Evolutionary conservation across 1,140 invertebrate genomes (phyloP), one percentile per base, ranked within the genome.

Genomic region (Platorchestia sp.): DNA sequence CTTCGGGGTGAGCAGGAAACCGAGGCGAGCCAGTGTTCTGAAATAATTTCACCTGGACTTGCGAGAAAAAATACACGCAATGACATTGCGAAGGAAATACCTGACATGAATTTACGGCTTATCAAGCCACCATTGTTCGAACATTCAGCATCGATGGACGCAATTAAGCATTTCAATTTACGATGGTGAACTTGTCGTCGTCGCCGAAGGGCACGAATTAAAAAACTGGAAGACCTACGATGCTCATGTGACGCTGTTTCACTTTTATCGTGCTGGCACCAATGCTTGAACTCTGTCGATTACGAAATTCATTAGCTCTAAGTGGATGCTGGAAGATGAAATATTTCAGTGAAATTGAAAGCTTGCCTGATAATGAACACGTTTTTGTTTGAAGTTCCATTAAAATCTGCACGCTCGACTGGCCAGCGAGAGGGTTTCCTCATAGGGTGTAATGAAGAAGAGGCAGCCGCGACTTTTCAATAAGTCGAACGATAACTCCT

Each of bases 341-440:
- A 75, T 75, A 75, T 75, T 75, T 75, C 59, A 75, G 14, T 75
- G 59, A 75, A 75, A 75, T 75, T 89, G 87, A 89, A 42, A 89
- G 41, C 43, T 89, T 41, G 43, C 43, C n/a, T 16, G 87, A 89
- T 89, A 89, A 89, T 44, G n/a, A 44, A 89, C 87, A 89, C n/a
- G 87, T 89, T 44, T 89, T 89, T 89, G 87, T 89, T 89, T 89
- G 87, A 89, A 89, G 87, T 89, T 89, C 43, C n/a, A 89, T 41
- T 89, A 89, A 89, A 89, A 89, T 89, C 43, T 42, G 43, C 91
- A 45, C 91, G 43, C 91, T 93, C 45, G 45, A 93, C 41, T 45
- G 45, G 45, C 22, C 91, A 93, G 91, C 45, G 91, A 93, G 44
- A 93, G 91, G 91, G 41, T 93, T 93, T 93, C 91, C 45, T 93